Base-by-base conservation (phyloP, 2,888 invertebrate species). In the Melanargia galathea region DNA sequence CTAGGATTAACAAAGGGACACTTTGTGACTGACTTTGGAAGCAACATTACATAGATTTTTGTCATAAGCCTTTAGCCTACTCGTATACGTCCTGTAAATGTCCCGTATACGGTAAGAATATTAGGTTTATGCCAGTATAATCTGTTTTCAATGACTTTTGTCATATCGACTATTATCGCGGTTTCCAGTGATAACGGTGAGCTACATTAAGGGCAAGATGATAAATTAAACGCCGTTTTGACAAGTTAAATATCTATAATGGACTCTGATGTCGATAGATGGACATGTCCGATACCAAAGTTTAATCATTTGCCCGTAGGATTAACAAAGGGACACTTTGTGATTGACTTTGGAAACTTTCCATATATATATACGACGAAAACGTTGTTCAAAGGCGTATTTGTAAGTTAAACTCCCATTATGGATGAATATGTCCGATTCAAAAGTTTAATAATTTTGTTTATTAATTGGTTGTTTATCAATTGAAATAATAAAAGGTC, bases 171-270 rank as follows among this genome's bases (percentile, higher is more conserved):
- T 11, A 35, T 11, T 11, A 11, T 35, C 4, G 11, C 35, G 13
- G 35, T 35, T 2, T 11, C 10, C 45, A 11, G 45, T 13, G 13
- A 35, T 20, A 18, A 10, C 2, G 2, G 7, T 18, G 20, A 35
- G 30, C 13, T 30, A 30, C 49, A 52, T 52, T 52, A 26, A 24
- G 38, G 26, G 40, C 48, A 59, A 38, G 51, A 57, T 58, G 58
- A 63, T 63, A 54, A 63, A 63, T 58, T 51, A 52, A 58, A 54
- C 52, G 54, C 38, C 46, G 52, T 16, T 56, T 35, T 54, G 16
- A 45, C 58, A 57, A 58, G 30, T 33, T 54, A 45, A 63, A 58
- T 58, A 18, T 54, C 33, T 57, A 54, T 63, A 58, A 63, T 63
- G 54, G 46, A 54, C 58, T 58, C 24, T 52, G 51, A 52, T 56